These are phyloP conservation scores for Danio choprae DNA, from an alignment of 2,797 vertebrate genomes.

Conservation along the genomic window DNA sequence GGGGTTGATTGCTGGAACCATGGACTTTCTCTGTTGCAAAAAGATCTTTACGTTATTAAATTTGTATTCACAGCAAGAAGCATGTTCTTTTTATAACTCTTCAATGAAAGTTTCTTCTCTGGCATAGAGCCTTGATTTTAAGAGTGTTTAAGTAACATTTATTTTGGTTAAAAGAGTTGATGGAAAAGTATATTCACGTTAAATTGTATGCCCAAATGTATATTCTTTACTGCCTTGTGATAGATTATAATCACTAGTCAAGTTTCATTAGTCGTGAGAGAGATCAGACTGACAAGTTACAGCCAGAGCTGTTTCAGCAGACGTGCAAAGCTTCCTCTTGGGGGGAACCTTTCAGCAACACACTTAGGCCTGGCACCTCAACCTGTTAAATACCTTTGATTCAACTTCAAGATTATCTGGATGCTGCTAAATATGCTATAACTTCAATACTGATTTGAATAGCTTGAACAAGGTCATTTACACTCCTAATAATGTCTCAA, in stretches of 20 bases:
- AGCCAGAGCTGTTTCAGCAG: slow-evolving; percentile 1
- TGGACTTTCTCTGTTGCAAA: too few relatives aligned
- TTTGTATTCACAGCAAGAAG: too few relatives aligned
- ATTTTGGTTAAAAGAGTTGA: neutral
- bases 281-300: neutral
- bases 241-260: neutral
- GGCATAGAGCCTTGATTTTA: too few relatives aligned
- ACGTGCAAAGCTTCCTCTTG: slow-evolving; percentile 18
- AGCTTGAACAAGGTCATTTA: neutral
- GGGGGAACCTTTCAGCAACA: slow-evolving; percentile 33
- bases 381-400: slow-evolving; percentile 41
- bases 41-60: too few relatives aligned
- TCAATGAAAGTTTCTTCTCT: too few relatives aligned
- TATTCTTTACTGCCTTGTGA: neutral
- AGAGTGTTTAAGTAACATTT: neutral
- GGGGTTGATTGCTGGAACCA: too few relatives aligned
- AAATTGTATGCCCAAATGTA: neutral
- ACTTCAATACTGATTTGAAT: slow-evolving; percentile 11
- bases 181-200: neutral
- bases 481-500: neutral
- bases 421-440: slow-evolving; percentile 6
- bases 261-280: neutral
- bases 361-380: slow-evolving; percentile 27
- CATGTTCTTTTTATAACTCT: too few relatives aligned
- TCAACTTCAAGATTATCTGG: slow-evolving; percentile 36